A percentile compares a stretch with the other conserved stretches of the same genome.
These are phyloP conservation scores for Griposia aprilina DNA, from an alignment of 2,888 invertebrate species.

Conservation along the genomic window DNA sequence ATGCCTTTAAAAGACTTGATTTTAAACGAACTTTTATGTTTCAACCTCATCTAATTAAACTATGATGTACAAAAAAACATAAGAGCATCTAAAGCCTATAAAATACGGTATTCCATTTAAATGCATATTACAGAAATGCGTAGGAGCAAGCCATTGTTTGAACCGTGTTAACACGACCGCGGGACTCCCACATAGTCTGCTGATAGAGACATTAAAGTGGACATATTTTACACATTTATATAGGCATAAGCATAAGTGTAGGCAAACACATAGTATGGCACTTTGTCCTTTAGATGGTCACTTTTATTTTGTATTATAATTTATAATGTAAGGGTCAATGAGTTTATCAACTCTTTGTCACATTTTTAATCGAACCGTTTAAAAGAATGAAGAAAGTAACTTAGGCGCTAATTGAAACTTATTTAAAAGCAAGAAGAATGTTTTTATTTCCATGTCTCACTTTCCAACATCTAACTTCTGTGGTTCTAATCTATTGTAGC, in stretches of 20 bases:
- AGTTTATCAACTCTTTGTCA: slow-evolving; percentile 26
- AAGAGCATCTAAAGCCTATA: slow-evolving; percentile 32
- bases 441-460: background rate
- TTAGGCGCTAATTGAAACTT: background rate
- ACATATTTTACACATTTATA: slow-evolving; percentile 43
- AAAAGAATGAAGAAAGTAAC: background rate
- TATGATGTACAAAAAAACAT: background rate
- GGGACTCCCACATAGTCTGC: slow-evolving; percentile 62
- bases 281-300: slow-evolving; percentile 3
- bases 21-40: background rate
- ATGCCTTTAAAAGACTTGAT: background rate
- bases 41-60: slow-evolving; percentile 2
- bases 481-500: too few species aligned
- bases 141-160: slow-evolving; percentile 65
- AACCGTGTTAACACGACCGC: slow-evolving; percentile 62
- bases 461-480: background rate
- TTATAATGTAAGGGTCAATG: slow-evolving; percentile 9
- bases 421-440: background rate
- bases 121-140: slow-evolving; percentile 63
- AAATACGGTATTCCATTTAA: slow-evolving; percentile 57
- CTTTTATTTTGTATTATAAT: background rate
- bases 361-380: slow-evolving; percentile 7
- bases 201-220: slow-evolving; percentile 66
- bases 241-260: background rate
- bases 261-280: slow-evolving; percentile 11